Base-by-base conservation (phyloP, 64 coral and sea anemone genomes). In the Exaiptasia diaphana region DNA sequence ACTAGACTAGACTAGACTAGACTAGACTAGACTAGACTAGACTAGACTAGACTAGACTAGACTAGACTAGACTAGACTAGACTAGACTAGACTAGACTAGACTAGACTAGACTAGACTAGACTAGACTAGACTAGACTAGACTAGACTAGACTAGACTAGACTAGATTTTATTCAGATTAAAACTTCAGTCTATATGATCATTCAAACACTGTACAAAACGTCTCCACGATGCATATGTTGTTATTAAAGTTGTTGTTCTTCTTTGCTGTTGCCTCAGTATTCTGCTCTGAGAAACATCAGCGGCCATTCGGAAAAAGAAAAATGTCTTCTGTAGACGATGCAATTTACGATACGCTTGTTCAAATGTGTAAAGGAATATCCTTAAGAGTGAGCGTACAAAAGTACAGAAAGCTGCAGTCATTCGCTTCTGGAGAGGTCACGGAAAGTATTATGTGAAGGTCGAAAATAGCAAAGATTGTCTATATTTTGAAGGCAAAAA, bases 281-380 rank as follows among this genome's bases (percentile, higher is more conserved):
- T 52, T 52, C n/a, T 52, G 49, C 70, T 5, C 4, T 71, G 21
- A 71, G 32, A 36, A 74, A 30, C 70, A 74, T 50, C 26, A 30
- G 44, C 10, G 10, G 49, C 49, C 49, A 52, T 41, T 22, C 20
- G 76, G 54, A 6, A 64, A 79, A 25, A 39, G 76, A 29, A 79
- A 61, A 22, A 50, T 41, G 3, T 38, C 76, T 4, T 5, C 10
- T 40, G 25, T 79, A 41, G 53, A 54, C 28, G 71, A 75, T 64
- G 53, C 28, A 23, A 29, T 80, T 40, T 63, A 59, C 44, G 81
- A 68, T 41, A 57, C 26, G 25, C 50, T 83, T 18, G 13, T 73
- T 33, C 34, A 83, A 83, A 55, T 83, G 37, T 49, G 22, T 31
- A 83, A 83, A 73, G 50, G 81, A 48, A 59, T 71, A 29, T 86